Conservation (phyloP, 1,140 invertebrate species). For the Neuroterus valhalla region DNA sequence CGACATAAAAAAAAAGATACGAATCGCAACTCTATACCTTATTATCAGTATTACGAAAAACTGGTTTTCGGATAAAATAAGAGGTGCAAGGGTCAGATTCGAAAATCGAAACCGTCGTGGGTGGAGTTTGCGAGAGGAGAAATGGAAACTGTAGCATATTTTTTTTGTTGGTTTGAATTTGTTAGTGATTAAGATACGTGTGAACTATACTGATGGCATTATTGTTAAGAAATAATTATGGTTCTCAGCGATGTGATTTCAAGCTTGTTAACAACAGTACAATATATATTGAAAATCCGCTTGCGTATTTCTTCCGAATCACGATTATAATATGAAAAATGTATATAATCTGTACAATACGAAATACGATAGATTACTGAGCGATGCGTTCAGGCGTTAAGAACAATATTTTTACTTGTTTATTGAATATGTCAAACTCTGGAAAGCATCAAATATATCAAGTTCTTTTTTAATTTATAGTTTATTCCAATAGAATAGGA, state of each 20-base stretch:
- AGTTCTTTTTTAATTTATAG: not conserved
- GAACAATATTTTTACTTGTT: conserved; percentile 30
- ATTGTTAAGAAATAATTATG: not conserved
- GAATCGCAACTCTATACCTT: not conserved
- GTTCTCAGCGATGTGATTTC: not conserved
- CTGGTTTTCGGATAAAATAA: not conserved
- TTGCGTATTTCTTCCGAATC: not conserved
- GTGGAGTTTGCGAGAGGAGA: no score
- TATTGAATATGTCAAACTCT: conserved; percentile 25
- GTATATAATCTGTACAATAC: conserved; percentile 25
- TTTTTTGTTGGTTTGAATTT: no score
- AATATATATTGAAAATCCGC: not conserved
- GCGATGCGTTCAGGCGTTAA: not conserved
- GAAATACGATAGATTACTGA: no score
- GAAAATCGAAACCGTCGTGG: not conserved
- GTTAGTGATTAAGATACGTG: no score
- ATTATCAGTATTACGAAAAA: conserved; percentile 16
- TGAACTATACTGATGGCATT: not conserved
- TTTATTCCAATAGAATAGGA: conserved; percentile 10
- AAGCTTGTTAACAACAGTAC: not conserved
- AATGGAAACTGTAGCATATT: no score
- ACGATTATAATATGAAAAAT: not conserved
- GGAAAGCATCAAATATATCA: conserved; percentile 21
- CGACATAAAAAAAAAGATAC: not conserved
- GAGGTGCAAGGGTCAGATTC: not conserved